Conservation (phyloP, 2,797 vertebrate species). For the Onychomys leucogaster region DNA sequence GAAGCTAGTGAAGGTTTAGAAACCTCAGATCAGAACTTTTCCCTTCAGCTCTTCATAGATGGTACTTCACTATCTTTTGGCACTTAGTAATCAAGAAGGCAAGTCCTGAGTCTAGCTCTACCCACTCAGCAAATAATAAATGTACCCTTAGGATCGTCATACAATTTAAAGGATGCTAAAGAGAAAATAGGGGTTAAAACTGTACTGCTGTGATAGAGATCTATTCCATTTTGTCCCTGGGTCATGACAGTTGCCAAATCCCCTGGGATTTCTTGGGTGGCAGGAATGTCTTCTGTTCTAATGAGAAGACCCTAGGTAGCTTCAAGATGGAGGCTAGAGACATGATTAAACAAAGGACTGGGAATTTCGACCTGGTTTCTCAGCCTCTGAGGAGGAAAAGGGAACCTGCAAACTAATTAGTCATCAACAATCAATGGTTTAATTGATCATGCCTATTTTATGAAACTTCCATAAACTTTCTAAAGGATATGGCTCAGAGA, state of each 20-base stretch:
- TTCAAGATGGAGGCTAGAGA: neutral
- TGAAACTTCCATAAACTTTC: neutral
- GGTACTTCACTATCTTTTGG: neutral
- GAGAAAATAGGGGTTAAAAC: neutral
- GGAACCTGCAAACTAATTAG: neutral
- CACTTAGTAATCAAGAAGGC: constrained; percentile 27
- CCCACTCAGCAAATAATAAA: constrained; percentile 39
- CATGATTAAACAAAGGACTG: neutral
- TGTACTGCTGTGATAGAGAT: neutral
- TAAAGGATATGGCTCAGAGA: neutral
- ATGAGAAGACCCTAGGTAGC: neutral
- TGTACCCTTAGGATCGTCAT: neutral
- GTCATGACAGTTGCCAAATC: neutral
- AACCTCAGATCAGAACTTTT: neutral
- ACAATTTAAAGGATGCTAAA: neutral
- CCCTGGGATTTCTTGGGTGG: neutral
- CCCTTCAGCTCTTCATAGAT: neutral
- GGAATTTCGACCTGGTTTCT: neutral
- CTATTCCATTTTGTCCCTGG: neutral
- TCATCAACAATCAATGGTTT: neutral
- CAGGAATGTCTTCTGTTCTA: neutral
- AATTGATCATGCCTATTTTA: neutral
- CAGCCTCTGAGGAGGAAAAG: neutral
- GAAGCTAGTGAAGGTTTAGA: neutral
- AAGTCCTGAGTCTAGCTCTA: neutral